phyloP scores from a whole-genome alignment of 2,888 invertebrate genomes.

The Drosophila dives region DNA sequence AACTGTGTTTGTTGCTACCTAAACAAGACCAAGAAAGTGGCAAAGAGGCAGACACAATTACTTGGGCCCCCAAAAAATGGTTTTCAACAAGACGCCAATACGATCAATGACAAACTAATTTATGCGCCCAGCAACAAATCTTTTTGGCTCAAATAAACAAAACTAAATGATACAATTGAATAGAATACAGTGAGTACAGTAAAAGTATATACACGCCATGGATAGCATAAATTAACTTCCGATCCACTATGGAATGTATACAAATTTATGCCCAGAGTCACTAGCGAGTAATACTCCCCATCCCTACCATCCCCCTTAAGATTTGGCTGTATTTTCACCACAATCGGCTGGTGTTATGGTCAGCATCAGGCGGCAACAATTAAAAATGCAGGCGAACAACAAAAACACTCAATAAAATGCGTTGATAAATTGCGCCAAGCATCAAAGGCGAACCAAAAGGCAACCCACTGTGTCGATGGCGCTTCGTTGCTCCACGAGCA shows the following conservation, averaged over 20 bases:
- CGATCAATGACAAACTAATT: slow-evolving; percentile 78
- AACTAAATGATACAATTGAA: slow-evolving; percentile 53
- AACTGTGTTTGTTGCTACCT: slow-evolving; percentile 26
- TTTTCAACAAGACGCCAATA: slow-evolving; percentile 55
- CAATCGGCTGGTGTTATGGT: slow-evolving; percentile 72
- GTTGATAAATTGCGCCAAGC: slow-evolving; percentile 81
- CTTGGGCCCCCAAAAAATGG: slow-evolving; percentile 21
- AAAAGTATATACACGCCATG: slow-evolving; percentile 39
- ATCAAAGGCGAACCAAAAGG: slow-evolving; percentile 64
- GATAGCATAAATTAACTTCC: slow-evolving; percentile 76
- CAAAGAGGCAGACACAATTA: slow-evolving; percentile 32
- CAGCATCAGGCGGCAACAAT: slow-evolving; percentile 78
- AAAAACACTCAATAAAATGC: slow-evolving; percentile 82
- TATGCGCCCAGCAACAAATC: slow-evolving; percentile 78
- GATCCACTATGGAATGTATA: slow-evolving; percentile 65
- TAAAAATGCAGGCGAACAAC: slow-evolving; percentile 72
- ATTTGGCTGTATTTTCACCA: slow-evolving; percentile 3
- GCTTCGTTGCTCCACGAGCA: slow-evolving; percentile 51
- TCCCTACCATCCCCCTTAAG: background rate
- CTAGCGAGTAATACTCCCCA: slow-evolving; percentile 16
- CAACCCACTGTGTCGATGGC: slow-evolving; percentile 81
- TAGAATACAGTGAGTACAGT: background rate
- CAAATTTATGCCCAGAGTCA: slow-evolving; percentile 66
- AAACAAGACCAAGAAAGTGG: slow-evolving; percentile 40
- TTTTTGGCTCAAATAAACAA: slow-evolving; percentile 74